These are phyloP conservation scores for Hyperoplus lanceolatus DNA, from an alignment of 2,797 vertebrate species.

Conservation along the genomic window DNA sequence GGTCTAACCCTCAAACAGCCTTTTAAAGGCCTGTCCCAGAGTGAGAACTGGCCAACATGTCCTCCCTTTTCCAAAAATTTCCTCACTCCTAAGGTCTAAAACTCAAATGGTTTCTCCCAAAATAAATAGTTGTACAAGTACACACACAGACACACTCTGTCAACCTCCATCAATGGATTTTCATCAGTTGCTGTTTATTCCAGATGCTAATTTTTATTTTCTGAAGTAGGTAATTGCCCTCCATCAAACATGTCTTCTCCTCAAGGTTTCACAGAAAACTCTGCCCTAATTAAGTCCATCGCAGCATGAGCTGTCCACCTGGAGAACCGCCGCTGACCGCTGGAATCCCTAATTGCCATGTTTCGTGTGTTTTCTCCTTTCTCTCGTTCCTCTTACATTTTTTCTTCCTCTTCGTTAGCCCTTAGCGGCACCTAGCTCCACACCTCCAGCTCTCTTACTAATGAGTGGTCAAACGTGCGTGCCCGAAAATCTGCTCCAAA, in stretches of 20 bases:
- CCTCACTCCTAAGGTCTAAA: too few species aligned
- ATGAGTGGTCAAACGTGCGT: slow-evolving; percentile 65
- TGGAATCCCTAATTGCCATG: slow-evolving; percentile 70
- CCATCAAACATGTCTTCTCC: slow-evolving; percentile 65
- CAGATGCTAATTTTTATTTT: slow-evolving; percentile 47
- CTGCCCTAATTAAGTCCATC: slow-evolving; percentile 71
- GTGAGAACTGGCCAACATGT: too few species aligned
- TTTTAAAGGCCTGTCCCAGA: too few species aligned
- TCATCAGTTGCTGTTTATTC: slow-evolving; percentile 59
- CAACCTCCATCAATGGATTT: slow-evolving; percentile 50
- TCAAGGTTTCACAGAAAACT: slow-evolving; percentile 58
- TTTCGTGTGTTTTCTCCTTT: slow-evolving; percentile 51
- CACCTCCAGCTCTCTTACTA: slow-evolving; percentile 52
- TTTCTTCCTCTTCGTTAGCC: slow-evolving; percentile 67
- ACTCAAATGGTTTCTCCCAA: too few species aligned
- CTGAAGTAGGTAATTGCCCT: slow-evolving; percentile 73
- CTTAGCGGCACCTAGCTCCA: slow-evolving; percentile 44
- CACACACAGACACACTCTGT: not conserved
- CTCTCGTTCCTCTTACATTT: slow-evolving; percentile 2
- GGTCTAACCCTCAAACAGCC: too few species aligned
- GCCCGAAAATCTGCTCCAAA: slow-evolving; percentile 61
- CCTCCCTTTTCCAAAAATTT: too few species aligned
- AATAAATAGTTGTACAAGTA: too few species aligned
- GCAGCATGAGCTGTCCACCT: slow-evolving; percentile 68
- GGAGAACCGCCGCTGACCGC: slow-evolving; percentile 58